Evolutionary conservation across 30 jellyfish, hydroid and myxozoan species (phyloP).

Genomic region (Haliclystus octoradiatus): DNA sequence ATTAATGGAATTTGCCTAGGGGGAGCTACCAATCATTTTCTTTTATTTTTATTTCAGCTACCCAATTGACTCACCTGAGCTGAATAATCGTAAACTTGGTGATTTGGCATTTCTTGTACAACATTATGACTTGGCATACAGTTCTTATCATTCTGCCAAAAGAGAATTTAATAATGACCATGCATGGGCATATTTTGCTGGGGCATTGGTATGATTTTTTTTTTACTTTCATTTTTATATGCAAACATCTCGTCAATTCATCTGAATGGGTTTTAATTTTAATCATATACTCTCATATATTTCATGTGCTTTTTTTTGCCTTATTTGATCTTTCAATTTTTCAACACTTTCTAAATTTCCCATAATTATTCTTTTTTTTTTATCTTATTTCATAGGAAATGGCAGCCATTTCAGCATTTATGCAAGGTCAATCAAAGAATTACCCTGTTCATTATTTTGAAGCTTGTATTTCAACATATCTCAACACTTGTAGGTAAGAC

Average conservation of each 20-base stretch:
- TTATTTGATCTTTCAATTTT: too few species aligned
- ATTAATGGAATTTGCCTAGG: too few species aligned
- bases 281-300: background rate
- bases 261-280: background rate
- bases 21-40: too few species aligned
- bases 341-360: too few species aligned
- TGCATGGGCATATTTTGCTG: conserved; percentile 96
- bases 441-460: conserved; percentile 83
- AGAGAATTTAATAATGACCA: conserved; percentile 91
- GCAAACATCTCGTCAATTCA: background rate
- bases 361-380: background rate
- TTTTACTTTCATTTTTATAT: background rate
- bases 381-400: conserved; percentile 41
- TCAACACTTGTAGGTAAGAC: conserved; percentile 81
- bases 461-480: conserved; percentile 81
- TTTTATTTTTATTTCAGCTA: conserved; percentile 38
- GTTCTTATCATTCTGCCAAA: conserved; percentile 91
- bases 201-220: conserved; percentile 64
- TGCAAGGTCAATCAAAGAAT: conserved; percentile 45
- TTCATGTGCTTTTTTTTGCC: too few species aligned
- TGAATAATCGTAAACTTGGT: conserved; percentile 82
- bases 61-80: conserved; percentile 70
- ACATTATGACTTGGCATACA: conserved; percentile 83
- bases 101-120: conserved; percentile 86
- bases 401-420: conserved; percentile 88